Evolutionary conservation across 2,797 vertebrate genomes (phyloP).

Genomic region (Labroides dimidiatus): DNA sequence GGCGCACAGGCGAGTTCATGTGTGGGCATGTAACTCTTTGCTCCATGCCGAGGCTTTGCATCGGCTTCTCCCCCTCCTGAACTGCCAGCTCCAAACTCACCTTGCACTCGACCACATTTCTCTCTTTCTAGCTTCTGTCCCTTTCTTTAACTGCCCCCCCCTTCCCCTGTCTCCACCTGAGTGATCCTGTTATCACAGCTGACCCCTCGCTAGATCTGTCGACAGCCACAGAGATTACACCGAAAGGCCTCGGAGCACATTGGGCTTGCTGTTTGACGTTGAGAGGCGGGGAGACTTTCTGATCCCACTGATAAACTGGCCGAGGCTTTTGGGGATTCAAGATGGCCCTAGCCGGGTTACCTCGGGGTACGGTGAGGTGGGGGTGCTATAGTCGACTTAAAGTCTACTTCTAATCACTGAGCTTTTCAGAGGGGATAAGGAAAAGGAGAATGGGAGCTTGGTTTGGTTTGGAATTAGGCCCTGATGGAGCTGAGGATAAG

Average conservation of each 20-base stretch:
- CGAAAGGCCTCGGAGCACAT: constrained; percentile 61
- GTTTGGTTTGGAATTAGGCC: constrained; percentile 68
- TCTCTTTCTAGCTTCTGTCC: constrained; percentile 57
- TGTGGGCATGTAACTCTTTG: neutral
- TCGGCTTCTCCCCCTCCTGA: constrained; percentile 10
- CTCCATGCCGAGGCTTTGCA: constrained; percentile 12
- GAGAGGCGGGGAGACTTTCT: constrained; percentile 49
- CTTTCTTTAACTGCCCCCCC: constrained; percentile 45
- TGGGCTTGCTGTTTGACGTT: constrained; percentile 56
- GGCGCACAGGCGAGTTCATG: neutral
- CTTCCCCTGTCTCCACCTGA: constrained; percentile 68
- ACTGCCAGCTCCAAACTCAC: constrained; percentile 18
- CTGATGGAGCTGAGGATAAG: constrained; percentile 73
- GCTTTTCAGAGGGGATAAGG: constrained; percentile 74
- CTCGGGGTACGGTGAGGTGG: constrained; percentile 14
- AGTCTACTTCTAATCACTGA: constrained; percentile 77
- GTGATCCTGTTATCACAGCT: constrained; percentile 79
- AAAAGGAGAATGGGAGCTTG: constrained; percentile 61
- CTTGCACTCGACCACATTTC: constrained; percentile 50
- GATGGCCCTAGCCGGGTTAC: constrained; percentile 55
- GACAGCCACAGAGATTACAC: constrained; percentile 81
- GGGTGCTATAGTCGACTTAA: constrained; percentile 59
- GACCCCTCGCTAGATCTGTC: constrained; percentile 78
- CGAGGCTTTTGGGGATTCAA: constrained; percentile 63
- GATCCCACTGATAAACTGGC: constrained; percentile 80